A percentile compares a stretch with the other conserved stretches of the same genome.
Conservation (phyloP, 2,113 vertebrate genomes). For the Romanogobio albipinnatus region DNA sequence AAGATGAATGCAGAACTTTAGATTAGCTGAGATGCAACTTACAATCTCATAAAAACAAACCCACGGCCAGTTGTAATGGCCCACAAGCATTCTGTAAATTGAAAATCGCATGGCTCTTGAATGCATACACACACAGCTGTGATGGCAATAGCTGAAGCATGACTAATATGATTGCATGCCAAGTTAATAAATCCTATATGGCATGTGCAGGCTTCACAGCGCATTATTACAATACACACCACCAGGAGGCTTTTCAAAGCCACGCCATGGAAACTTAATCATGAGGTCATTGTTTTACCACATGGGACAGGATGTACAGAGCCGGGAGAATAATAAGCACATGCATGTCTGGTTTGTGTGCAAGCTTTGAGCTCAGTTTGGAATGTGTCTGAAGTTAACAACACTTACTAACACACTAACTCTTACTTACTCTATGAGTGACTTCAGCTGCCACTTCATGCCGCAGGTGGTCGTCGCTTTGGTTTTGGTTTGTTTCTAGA, state of each 20-base stretch:
- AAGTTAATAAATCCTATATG: conserved; percentile 49
- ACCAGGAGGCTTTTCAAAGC: conserved; percentile 51
- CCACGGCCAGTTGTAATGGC: background rate
- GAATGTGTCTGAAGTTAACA: conserved; percentile 26
- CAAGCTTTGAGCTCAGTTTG: conserved; percentile 1
- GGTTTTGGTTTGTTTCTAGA: conserved; percentile 7
- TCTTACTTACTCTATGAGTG: conserved; percentile 56
- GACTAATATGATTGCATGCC: conserved; percentile 47
- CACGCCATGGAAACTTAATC: conserved; percentile 51
- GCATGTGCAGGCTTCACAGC: conserved; percentile 7
- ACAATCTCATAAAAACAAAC: background rate
- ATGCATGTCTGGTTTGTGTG: conserved; percentile 31
- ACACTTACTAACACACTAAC: too few relatives aligned
- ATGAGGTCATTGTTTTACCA: conserved; percentile 48
- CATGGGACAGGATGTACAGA: conserved; percentile 29
- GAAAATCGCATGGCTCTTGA: conserved; percentile 23
- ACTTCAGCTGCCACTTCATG: conserved; percentile 51
- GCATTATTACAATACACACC: conserved; percentile 22
- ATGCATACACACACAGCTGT: conserved; percentile 45
- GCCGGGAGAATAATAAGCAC: conserved; percentile 34
- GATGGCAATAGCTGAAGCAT: conserved; percentile 37
- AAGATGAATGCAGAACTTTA: background rate
- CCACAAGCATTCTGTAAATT: conserved; percentile 11
- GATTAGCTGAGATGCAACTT: background rate
- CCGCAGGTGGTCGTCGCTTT: conserved; percentile 36